Base-by-base conservation (phyloP, 2,888 invertebrate genomes). In the Micoletzkya japonica region DNA sequence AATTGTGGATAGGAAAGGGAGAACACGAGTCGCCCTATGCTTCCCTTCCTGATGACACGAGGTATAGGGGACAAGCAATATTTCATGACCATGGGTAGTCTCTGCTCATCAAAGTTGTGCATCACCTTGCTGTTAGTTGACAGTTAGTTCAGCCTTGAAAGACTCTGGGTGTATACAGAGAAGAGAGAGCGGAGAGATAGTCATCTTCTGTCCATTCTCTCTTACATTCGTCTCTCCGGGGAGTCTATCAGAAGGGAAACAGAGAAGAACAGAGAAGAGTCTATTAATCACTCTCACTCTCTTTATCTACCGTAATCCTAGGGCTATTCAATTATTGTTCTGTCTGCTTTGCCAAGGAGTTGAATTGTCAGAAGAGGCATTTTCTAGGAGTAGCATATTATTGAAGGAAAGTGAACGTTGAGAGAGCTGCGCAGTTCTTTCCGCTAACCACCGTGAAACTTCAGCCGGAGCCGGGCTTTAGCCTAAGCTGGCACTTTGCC, bases 31-130 rank as follows among this genome's bases (percentile, higher is more conserved):
- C 78, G 10, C 82, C 81, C 10, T 82, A 78, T 66, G 77, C 82
- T 17, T 70, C 72, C 54, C 74, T 82, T 17, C 82, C 82, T 7
- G 80, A 79, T 32, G 82, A 82, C 70, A 79, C 80, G 0, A 78
- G 77, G 78, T 76, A n/a, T 10, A n/a, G 52, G 26, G 52, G 26
- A 52, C 7, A 26, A n/a, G n/a, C n/a, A n/a, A n/a, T n/a, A n/a
- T n/a, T n/a, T n/a, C n/a, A n/a, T n/a, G 44, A 20, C 10, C 10
- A 10, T 44, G 44, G 10, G 10, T 44, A 20, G 10, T 44, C 10
- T 44, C 44, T 44, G 20, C 20, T 44, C 44, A 44, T 44, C 20
- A 10, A 44, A 44, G 10, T 20, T 44, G 10, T 44, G 10, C 44
- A 10, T n/a, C 44, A 14, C 20, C 44, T 44, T 44, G 44, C 20